Base-by-base conservation (phyloP, 2,113 vertebrate genomes). In the Procavia capensis region DNA sequence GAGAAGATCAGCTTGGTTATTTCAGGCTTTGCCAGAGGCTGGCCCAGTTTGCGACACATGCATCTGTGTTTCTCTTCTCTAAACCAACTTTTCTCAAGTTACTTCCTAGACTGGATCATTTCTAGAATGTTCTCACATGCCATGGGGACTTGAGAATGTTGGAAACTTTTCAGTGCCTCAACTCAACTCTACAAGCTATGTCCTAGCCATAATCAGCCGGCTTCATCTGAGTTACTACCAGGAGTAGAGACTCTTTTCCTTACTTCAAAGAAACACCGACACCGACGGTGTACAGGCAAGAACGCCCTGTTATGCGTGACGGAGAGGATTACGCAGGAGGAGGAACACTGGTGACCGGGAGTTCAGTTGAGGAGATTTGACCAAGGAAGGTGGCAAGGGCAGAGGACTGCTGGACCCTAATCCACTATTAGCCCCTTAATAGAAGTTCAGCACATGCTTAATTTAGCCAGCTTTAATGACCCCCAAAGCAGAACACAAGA, bases 211-310 rank as follows among this genome's bases (percentile, higher is more conserved):
- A 79, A 43, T 83, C 63, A 20, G 24, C 74, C 22, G 43, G 50
- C 88, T 92, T 95, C 41, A 78, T 16, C 80, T 4, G 1, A 87
- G 41, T 79, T 27, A 36, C n/a, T 54, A 80, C 36, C 27, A 45
- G 36, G 45, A 68, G 11, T 17, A 70, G 79, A 91, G 50, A 66
- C 29, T 74, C 27, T 61, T 88, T 92, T 31, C 72, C 54, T 76
- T 57, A 17, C 50, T 82, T 86, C 31, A 66, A 66, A 90, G 83
- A 88, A 94, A 88, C 36, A 80, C 54, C 31, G 64, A 72, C 82
- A 57, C 47, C 3, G 50, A 90, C n/a, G 84, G 31, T 9, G 1
- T 6, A 36, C 9, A 47, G 54, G 89, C 70, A 72, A 76, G 50
- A 39, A 27, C 20, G 0, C 47, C 50, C 66, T 27, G 25, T 63